phyloP scores from a whole-genome alignment of 2,888 invertebrate species.

The Platynereis dumerilii region DNA sequence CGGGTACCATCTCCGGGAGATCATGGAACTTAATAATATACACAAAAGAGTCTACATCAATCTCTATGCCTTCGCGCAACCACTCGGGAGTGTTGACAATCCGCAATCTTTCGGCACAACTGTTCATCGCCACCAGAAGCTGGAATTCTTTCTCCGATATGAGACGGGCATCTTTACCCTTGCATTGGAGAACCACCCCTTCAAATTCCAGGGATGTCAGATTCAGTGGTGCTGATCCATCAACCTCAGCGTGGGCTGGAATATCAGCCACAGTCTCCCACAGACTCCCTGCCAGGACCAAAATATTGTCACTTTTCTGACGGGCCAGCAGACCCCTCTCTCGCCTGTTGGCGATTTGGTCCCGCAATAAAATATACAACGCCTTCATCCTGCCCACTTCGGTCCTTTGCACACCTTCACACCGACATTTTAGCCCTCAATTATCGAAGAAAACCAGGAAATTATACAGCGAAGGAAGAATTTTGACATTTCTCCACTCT shows the following conservation, averaged over 20 bases:
- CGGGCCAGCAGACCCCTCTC: slow-evolving; percentile 19
- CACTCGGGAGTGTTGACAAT: slow-evolving; percentile 24
- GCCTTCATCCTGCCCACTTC: not conserved
- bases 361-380: slow-evolving; percentile 20
- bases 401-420: too few species aligned
- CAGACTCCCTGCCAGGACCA: slow-evolving; percentile 31
- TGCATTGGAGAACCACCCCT: slow-evolving; percentile 22
- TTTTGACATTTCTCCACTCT: too few species aligned
- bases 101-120: slow-evolving; percentile 31
- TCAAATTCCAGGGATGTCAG: slow-evolving; percentile 27
- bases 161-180: slow-evolving; percentile 22
- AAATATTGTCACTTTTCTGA: slow-evolving; percentile 23
- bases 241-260: not conserved
- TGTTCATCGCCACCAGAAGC: slow-evolving; percentile 28
- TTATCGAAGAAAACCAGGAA: too few species aligned
- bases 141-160: slow-evolving; percentile 23
- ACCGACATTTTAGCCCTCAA: too few species aligned
- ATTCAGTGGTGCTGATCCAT: not conserved
- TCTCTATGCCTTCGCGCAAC: slow-evolving; percentile 23
- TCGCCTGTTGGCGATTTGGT: slow-evolving; percentile 24
- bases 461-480: too few species aligned
- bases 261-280: slow-evolving; percentile 19
- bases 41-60: slow-evolving; percentile 20
- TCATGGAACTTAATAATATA: slow-evolving; percentile 19
- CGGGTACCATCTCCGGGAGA: slow-evolving; percentile 14